phyloP scores from a whole-genome alignment of 2,797 vertebrate species.

The Chaetophractus vellerosus region DNA sequence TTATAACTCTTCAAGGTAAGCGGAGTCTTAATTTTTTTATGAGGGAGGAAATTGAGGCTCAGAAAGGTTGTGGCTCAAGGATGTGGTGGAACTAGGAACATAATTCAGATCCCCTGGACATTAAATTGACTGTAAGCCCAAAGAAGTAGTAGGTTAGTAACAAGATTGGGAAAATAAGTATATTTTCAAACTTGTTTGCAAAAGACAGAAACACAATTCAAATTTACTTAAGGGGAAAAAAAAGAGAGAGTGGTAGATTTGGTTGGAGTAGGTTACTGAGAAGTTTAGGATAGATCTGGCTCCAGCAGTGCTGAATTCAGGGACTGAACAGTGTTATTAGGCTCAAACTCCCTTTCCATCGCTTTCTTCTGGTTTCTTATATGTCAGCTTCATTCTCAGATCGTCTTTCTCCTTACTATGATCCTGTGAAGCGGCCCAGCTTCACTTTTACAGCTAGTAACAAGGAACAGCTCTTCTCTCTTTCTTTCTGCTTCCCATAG shows the following conservation, averaged over 20 bases:
- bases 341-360: background rate
- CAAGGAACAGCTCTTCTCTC: background rate
- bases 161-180: background rate
- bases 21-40: background rate
- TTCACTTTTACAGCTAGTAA: background rate
- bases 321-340: background rate
- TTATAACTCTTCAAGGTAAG: background rate
- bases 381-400: background rate
- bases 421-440: background rate
- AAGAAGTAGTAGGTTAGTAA: background rate
- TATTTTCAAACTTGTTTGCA: background rate
- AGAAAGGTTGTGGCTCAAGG: background rate
- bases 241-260: background rate
- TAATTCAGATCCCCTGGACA: background rate
- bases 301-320: background rate
- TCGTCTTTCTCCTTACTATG: conserved; percentile 24
- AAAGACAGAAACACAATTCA: conserved; percentile 39
- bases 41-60: background rate
- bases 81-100: background rate
- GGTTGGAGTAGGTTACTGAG: background rate
- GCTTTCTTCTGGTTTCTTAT: background rate
- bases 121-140: background rate
- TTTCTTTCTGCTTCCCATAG: background rate
- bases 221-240: conserved; percentile 5
- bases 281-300: background rate